phyloP scores from a whole-genome alignment of 2,888 invertebrate species.

The Archips crataeganus region DNA sequence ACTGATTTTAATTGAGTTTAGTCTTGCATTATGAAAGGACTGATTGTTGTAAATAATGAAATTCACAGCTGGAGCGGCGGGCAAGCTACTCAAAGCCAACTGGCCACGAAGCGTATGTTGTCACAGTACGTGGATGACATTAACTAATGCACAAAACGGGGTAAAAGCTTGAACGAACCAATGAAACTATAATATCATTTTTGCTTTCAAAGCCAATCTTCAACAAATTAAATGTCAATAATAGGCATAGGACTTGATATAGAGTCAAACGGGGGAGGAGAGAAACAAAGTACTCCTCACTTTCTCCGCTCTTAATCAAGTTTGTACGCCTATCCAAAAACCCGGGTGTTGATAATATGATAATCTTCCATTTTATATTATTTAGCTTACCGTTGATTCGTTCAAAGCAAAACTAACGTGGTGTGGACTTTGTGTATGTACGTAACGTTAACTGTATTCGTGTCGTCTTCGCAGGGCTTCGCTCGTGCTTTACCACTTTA shows the following conservation, averaged over 20 bases:
- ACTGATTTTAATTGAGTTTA: constrained; percentile 8
- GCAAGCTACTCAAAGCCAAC: constrained; percentile 66
- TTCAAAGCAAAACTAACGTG: constrained; percentile 62
- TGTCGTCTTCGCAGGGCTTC: constrained; percentile 72
- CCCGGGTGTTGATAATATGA: background rate
- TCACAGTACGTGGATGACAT: constrained; percentile 77
- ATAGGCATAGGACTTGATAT: too few relatives aligned
- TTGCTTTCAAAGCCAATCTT: too few relatives aligned
- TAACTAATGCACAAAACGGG: constrained; percentile 65
- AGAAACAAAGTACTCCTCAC: background rate
- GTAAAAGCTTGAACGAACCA: constrained; percentile 50
- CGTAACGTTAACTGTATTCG: constrained; percentile 55
- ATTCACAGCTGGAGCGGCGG: constrained; percentile 77
- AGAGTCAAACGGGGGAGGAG: too few relatives aligned
- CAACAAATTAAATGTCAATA: too few relatives aligned
- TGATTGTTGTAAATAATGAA: constrained; percentile 55
- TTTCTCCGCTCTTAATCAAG: background rate
- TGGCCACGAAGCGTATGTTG: constrained; percentile 76
- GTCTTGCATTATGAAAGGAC: constrained; percentile 48
- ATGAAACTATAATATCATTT: constrained; percentile 27
- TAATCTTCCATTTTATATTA: background rate
- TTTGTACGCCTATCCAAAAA: background rate
- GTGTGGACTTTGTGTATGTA: constrained; percentile 74
- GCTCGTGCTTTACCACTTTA: constrained; percentile 60
- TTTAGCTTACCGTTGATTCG: constrained; percentile 51